Evolutionary conservation across 2,797 vertebrate genomes (phyloP).

Genomic region (Nothura maculosa): DNA sequence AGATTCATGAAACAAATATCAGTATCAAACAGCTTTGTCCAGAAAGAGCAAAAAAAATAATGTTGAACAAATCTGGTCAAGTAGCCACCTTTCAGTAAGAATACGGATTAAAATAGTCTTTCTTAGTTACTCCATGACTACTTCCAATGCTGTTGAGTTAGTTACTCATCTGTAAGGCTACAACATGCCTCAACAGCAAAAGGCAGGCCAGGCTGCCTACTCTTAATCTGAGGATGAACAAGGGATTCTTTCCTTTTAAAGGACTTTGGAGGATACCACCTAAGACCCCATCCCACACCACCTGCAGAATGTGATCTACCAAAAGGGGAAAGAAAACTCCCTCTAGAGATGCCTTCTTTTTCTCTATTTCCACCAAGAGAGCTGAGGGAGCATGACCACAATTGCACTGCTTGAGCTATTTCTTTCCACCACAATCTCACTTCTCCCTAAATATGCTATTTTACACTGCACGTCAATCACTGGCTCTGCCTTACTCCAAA

Average conservation of each 20-base stretch:
- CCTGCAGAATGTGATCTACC: not conserved
- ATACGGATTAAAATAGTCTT: not conserved
- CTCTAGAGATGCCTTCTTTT: not conserved
- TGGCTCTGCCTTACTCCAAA: not conserved
- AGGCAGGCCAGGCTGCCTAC: not conserved
- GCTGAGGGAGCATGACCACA: not conserved
- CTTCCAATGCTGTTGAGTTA: not conserved
- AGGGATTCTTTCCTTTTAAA: not conserved
- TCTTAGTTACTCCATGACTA: not conserved
- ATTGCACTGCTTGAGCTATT: not conserved
- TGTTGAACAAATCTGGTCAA: accelerated
- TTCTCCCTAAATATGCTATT: not conserved
- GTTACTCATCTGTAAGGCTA: not conserved
- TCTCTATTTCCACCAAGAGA: not conserved
- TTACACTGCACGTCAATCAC: not conserved
- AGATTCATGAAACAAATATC: not conserved
- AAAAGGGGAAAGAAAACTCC: not conserved
- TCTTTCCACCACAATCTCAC: not conserved
- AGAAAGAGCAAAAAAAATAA: not conserved
- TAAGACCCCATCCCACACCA: not conserved
- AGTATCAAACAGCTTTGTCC: not conserved
- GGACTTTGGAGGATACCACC: not conserved
- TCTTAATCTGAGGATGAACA: not conserved
- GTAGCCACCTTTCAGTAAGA: not conserved
- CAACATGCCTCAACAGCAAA: not conserved